Base-by-base conservation (phyloP, 2,888 invertebrate genomes). In the Hyposoter dolosus region DNA sequence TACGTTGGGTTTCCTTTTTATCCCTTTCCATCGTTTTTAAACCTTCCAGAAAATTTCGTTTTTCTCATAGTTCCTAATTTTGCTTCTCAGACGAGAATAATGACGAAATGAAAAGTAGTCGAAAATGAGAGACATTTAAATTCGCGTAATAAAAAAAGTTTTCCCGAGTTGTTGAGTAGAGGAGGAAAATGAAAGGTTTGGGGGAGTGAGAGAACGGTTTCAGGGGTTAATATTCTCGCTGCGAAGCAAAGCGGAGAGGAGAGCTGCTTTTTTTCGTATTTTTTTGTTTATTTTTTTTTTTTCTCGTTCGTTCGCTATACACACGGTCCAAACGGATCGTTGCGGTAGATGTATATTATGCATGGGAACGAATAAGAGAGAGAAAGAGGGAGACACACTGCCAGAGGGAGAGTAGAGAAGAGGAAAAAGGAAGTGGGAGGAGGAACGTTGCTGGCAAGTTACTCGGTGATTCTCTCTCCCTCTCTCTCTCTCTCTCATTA, bases 291-390 rank as follows among this genome's bases (percentile, higher is more conserved):
- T 43, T 66, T n/a, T 69, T 28, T 53, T 40, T 23, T 35, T 75
- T 53, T 76, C 32, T 76, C 72, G 12, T 50, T 76, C 43, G 40
- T 50, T 65, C 28, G 23, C 45, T 35, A 28, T 65, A 65, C 76
- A 60, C 60, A 76, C 85, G 79, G 83, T 85, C 71, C 79, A 85
- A 85, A 86, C 80, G 85, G 83, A 86, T 86, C 85, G 85, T 83
- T 86, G 85, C 85, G 80, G 82, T 82, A 63, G 72, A 68, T 74
- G 82, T 85, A 60, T 82, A 80, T 65, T 77, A 83, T 74, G 85
- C 85, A 83, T 86, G 77, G 80, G 80, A 86, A 86, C 80, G 76
- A 86, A 80, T 80, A 74, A 56, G 66, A 82, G 82, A 83, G 66
- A 78, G 85, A 75, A 71, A 75, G 78, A 82, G 56, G 69, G 47